Conservation (phyloP, 2,888 invertebrate species). For the Spisula subtruncata region DNA sequence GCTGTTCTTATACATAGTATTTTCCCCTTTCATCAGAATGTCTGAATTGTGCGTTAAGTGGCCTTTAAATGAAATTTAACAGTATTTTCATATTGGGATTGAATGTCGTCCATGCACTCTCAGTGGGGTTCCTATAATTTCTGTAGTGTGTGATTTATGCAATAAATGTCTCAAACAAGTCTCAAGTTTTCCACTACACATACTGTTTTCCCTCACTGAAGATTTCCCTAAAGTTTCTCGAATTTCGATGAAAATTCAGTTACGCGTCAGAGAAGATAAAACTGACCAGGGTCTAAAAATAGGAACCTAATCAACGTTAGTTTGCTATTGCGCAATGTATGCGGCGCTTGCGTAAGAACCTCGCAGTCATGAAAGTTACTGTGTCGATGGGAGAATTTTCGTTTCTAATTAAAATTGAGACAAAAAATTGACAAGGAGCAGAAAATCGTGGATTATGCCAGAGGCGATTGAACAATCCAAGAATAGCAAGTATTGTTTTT, state of each 20-base stretch:
- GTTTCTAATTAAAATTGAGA: too few species aligned
- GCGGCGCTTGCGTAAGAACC: too few species aligned
- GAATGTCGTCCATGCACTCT: background rate
- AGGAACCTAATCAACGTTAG: background rate
- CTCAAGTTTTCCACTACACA: background rate
- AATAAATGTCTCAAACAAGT: background rate
- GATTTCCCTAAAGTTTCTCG: slow-evolving; percentile 17
- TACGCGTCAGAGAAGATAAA: background rate
- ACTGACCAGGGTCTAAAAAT: background rate
- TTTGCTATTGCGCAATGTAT: background rate
- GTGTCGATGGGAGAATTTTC: too few species aligned
- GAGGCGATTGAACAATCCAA: too few species aligned
- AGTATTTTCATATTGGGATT: background rate
- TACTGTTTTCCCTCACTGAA: background rate
- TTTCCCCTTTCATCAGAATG: too few species aligned
- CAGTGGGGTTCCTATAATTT: background rate
- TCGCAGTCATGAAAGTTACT: background rate
- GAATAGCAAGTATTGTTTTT: too few species aligned
- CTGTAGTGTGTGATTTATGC: slow-evolving; percentile 3
- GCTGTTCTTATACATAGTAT: too few species aligned
- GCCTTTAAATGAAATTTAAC: too few species aligned
- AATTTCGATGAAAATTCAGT: slow-evolving; percentile 18
- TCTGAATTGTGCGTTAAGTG: too few species aligned
- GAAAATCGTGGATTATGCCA: too few species aligned
- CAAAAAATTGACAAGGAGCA: too few species aligned